Base-by-base conservation (phyloP, 1,140 invertebrate species). In the Tetranychus cinnabarinus region DNA sequence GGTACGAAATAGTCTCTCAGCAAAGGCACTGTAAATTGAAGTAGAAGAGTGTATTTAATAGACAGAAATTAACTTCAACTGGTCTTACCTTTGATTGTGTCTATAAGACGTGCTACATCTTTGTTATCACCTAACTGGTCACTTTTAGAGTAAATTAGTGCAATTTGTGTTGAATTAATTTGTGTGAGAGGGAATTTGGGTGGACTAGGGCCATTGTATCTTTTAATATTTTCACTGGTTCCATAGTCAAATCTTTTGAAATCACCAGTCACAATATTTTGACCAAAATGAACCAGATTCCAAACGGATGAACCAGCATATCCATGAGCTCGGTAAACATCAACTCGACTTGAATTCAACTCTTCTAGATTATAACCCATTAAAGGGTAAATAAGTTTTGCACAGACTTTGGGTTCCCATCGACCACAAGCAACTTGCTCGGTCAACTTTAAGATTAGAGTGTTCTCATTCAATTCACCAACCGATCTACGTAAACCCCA, bases 261-360 rank as follows among this genome's bases (percentile, higher is more conserved):
- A 33, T 36, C 36, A 6, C 37, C 23, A 15, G 46, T 1, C 5
- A 61, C 31, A 58, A 61, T 54, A 23, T 55, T 73, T 67, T 78
- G 77, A 35, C 69, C 73, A 66, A 69, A 78, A 64, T 78, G 76
- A 33, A 83, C 73, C 8, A 90, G 67, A 66, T 86, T 87, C 67
- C 80, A 80, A 0, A 80, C 78, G 0, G 87, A 85, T 1, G 86
- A 77, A 5, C 88, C 88, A 1, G 86, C 84, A 3, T 89, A 89
- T 3, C 80, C 80, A 69, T 93, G 84, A 15, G 79, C 78, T 2
- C 85, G 70, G 66, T 88, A 83, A 0, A 83, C 77, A 0, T 84
- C 82, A 0, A 88, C 62, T 68, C 82, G 74, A 34, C 80, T 81
- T 82, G 83, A 35, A 31, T 62, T 42, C n/a, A 60, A 36, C n/a